Conservation (phyloP, 2,888 invertebrate species). For the Imbricaverruca yamaguchii region DNA sequence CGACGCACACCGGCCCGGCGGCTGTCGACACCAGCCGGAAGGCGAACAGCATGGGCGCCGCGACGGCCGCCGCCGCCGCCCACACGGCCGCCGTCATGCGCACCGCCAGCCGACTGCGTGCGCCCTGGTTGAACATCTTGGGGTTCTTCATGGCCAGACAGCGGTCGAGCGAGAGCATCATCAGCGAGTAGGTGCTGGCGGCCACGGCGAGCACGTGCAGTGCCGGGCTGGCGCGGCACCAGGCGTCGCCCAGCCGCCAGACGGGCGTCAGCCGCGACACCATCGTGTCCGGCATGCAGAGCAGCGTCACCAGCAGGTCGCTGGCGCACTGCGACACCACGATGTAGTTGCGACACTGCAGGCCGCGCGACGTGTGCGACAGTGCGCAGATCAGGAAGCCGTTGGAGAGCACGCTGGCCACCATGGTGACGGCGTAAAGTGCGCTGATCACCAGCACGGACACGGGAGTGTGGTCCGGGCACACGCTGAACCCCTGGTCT, state of each 20-base stretch:
- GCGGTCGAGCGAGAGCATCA: slow-evolving; percentile 70
- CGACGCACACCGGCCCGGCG: slow-evolving; percentile 34
- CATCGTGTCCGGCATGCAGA: slow-evolving; percentile 65
- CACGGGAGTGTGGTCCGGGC: not conserved
- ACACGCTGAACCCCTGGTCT: not conserved
- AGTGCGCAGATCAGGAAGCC: slow-evolving; percentile 16
- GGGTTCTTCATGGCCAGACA: slow-evolving; percentile 72
- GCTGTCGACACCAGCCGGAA: slow-evolving; percentile 26
- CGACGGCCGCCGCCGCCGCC: slow-evolving; percentile 27
- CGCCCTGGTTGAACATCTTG: slow-evolving; percentile 27
- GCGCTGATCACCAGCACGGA: not conserved
- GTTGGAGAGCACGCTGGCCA: slow-evolving; percentile 1
- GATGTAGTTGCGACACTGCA: slow-evolving; percentile 55
- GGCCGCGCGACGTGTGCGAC: slow-evolving; percentile 7
- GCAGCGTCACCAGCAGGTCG: slow-evolving; percentile 66
- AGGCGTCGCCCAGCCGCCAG: slow-evolving; percentile 36
- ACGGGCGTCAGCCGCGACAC: slow-evolving; percentile 40
- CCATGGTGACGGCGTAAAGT: not conserved
- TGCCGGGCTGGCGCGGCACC: slow-evolving; percentile 28
- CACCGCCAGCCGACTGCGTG: slow-evolving; percentile 16
- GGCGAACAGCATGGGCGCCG: slow-evolving; percentile 27
- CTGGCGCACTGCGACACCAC: slow-evolving; percentile 67
- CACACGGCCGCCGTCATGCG: slow-evolving; percentile 27
- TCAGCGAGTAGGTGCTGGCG: slow-evolving; percentile 67
- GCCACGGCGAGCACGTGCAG: slow-evolving; percentile 65